These are phyloP conservation scores for Telenomus remus DNA, from an alignment of 1,140 invertebrate species.

Conservation along the genomic window DNA sequence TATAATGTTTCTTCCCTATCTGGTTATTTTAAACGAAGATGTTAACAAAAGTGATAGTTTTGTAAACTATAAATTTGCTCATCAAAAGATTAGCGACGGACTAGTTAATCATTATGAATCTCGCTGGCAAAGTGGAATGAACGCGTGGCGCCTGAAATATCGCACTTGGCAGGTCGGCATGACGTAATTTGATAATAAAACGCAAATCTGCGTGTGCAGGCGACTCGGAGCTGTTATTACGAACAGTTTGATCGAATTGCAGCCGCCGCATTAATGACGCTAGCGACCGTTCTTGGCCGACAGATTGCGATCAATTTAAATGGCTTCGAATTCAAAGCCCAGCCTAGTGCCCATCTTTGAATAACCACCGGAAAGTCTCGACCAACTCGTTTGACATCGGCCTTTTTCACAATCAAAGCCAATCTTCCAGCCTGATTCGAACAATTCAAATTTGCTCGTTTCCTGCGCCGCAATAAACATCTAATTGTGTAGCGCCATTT, in stretches of 20 bases:
- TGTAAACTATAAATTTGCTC: too few relatives aligned
- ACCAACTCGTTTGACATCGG: slow-evolving; percentile 4
- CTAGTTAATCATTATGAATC: too few relatives aligned
- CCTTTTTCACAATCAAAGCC: too few relatives aligned
- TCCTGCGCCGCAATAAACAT: slow-evolving; percentile 7
- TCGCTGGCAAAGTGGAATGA: slow-evolving; percentile 40
- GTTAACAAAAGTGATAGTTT: too few relatives aligned
- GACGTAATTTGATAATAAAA: slow-evolving; percentile 68
- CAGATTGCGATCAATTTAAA: slow-evolving; percentile 59
- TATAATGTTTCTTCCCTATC: too few relatives aligned
- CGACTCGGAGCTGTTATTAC: slow-evolving; percentile 63
- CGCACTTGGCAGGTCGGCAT: slow-evolving; percentile 60
- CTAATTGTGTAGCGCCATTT: slow-evolving; percentile 24
- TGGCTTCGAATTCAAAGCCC: slow-evolving; percentile 23
- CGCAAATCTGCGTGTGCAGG: slow-evolving; percentile 61
- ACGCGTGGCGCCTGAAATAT: slow-evolving; percentile 41
- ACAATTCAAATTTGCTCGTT: slow-evolving; percentile 13
- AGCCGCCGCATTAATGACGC: slow-evolving; percentile 64
- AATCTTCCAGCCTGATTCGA: neutral
- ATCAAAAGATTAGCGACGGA: too few relatives aligned
- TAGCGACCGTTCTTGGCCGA: slow-evolving; percentile 51
- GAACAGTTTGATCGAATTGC: slow-evolving; percentile 67
- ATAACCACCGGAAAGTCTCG: slow-evolving; percentile 24
- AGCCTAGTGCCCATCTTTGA: slow-evolving; percentile 33
- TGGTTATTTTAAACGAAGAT: too few relatives aligned